Percentiles rank a stretch among this genome's conserved stretches.
These are phyloP conservation scores for Hydractinia echinata DNA, from an alignment of 30 jellyfish, hydroid and myxozoan genomes.

Conservation along the genomic window DNA sequence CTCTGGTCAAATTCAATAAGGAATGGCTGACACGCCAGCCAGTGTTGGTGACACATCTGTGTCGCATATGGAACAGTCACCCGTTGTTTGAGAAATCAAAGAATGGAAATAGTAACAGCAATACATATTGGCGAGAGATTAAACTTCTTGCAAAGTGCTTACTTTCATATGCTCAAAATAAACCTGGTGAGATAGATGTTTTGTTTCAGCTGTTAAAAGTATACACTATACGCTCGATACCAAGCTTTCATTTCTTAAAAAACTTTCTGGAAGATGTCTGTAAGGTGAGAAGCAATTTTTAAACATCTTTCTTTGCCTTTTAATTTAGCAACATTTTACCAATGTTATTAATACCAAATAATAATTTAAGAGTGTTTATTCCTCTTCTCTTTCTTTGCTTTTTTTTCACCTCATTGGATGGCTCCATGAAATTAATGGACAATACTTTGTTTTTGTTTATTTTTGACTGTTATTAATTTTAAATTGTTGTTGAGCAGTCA, in stretches of 20 bases:
- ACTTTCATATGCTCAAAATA: constrained; percentile 74
- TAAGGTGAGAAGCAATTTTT: constrained; percentile 41
- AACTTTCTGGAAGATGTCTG: constrained; percentile 60
- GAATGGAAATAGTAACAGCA: not conserved
- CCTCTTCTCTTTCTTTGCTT: not conserved
- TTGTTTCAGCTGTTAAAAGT: constrained; percentile 89
- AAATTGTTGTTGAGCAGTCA: too few species aligned
- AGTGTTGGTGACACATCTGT: constrained; percentile 75
- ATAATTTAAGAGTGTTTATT: too few species aligned
- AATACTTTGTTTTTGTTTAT: too few species aligned
- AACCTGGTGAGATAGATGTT: constrained; percentile 79
- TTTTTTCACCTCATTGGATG: not conserved
- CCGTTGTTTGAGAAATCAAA: constrained; percentile 76
- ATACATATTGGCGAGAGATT: constrained; percentile 79
- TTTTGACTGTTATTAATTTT: too few species aligned
- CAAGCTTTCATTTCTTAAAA: constrained; percentile 84
- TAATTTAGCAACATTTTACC: not conserved
- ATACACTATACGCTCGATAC: constrained; percentile 65
- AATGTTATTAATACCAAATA: not conserved
- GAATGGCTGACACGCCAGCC: constrained; percentile 94
- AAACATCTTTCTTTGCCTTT: not conserved
- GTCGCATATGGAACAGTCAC: constrained; percentile 81
- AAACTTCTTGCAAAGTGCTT: constrained; percentile 89
- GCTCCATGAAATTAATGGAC: not conserved
- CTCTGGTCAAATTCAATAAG: constrained; percentile 74